Conservation (phyloP, 2,797 vertebrate species). For the Furcifer pardalis region DNA sequence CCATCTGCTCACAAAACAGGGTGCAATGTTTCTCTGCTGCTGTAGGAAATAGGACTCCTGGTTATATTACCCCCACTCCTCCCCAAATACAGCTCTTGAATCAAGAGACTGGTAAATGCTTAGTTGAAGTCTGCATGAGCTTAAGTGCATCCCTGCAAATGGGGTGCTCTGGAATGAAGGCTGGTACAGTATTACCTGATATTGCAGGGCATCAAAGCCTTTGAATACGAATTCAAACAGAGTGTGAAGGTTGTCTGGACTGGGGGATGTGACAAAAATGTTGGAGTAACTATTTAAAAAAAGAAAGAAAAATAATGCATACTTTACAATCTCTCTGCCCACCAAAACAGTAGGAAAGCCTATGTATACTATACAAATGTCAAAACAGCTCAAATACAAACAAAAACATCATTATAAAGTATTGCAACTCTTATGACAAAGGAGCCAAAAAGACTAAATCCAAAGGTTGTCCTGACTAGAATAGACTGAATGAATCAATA, state of each 20-base stretch:
- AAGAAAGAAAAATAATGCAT: conserved; percentile 7
- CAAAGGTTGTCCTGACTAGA: too few species aligned
- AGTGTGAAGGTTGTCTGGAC: conserved; percentile 96
- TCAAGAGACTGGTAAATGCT: too few species aligned
- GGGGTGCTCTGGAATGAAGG: rapidly evolving
- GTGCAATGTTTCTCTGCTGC: background rate
- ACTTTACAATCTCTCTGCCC: background rate
- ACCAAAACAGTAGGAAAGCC: background rate
- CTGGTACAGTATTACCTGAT: conserved; percentile 82
- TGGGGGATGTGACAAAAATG: conserved; percentile 96
- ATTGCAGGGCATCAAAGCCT: conserved; percentile 94
- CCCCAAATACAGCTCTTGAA: too few species aligned
- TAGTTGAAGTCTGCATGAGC: background rate
- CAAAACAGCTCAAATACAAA: background rate
- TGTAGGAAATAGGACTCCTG: background rate
- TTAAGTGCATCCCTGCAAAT: background rate
- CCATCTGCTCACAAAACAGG: background rate
- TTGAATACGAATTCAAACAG: conserved; percentile 98
- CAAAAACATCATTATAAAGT: background rate
- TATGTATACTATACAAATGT: background rate
- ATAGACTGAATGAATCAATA: too few species aligned
- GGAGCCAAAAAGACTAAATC: background rate
- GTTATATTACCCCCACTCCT: too few species aligned
- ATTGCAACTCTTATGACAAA: background rate
- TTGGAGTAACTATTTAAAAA: conserved; percentile 92